Evolutionary conservation across 1,140 invertebrate genomes (phyloP), one percentile per base, ranked within the genome.

Genomic region (Popillia japonica): DNA sequence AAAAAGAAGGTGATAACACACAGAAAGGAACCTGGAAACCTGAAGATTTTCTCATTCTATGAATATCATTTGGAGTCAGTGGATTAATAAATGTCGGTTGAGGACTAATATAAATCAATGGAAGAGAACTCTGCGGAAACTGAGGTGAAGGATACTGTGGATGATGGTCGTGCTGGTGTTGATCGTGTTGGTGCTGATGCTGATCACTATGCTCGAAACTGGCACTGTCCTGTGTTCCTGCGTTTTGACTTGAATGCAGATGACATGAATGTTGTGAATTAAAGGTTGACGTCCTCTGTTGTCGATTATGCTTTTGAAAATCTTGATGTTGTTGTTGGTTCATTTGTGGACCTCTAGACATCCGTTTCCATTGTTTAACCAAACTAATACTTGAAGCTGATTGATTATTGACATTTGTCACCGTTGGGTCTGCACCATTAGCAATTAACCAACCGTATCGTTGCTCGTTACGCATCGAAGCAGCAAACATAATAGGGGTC

Each of bases 401-500:
- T 20, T 68, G 61, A 42, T 44, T 14, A 44, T 77, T 72, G 2
- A 20, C 14, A n/a, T 77, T 77, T 44, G 81, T 82, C 0, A 68
- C 27, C 14, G 72, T 74, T n/a, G 74, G 73, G 76, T 84, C 77
- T 2, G 82, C 83, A 17, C 83, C 81, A 9, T 82, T 78, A 23
- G 77, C 34, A 11, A 82, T 17, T n/a, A 86, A 72, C 9, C 79
- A 73, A 7, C 79, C 76, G 22, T 80, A 80, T 7, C 78, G 80
- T n/a, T 79, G 22, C 7, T 77, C 41, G 74, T 84, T 81, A 68
- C 81, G 80, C 44, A 80, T 77, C n/a, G 82, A 80, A n/a, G 82
- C 79, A 9, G 85, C 85, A 59, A 85, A 85, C 83, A 84, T 86
- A 8, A 83, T 75, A 14, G 85, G 85, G 17, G 83, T 84, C 23